Base-by-base conservation (phyloP, 2,113 vertebrate species). In the Pteruthius melanotis region DNA sequence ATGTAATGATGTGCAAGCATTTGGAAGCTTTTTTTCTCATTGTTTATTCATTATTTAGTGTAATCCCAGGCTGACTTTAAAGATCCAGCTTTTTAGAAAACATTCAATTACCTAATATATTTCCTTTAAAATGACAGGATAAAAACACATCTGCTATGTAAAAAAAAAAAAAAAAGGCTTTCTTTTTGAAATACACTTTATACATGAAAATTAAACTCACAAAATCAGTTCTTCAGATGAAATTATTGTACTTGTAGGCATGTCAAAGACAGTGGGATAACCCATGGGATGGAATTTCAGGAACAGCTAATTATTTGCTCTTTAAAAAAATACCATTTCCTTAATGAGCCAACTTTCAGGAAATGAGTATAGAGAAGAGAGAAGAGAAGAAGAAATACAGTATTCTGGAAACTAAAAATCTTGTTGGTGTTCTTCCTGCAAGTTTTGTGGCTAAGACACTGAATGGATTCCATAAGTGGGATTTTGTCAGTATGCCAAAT, bases 381-480 rank as follows among this genome's bases (percentile, higher is more conserved):
- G 71, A 85, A 74, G 27, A 90, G 82, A 85, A 47, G 54, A 92
- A 95, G 60, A 95, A 94, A 78, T 87, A 63, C 27, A 66, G 68
- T 74, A 71, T 90, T 94, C 90, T 94, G 68, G 80, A 86, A 95
- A 84, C 49, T 75, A 78, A 92, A 42, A 90, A 26, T 74, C 33
- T 86, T 49, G 11, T 61, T 95, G 85, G 88, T 93, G 80, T 78
- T 95, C 87, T 66, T 89, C 86, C 69, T 92, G 47, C 72, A 90
- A 59, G 71, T 93, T 95, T 88, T 96, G 95, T 90, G 95, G 96
- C 95, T 96, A 81, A 94, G 93, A 87, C 72, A 96, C 69, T 87
- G 92, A 96, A 97, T 96, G 90, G 92, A 89, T 97, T 97, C 96
- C 96, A 95, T 94, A 94, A 97, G 95, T 93, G 72, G 89, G 86